Base-by-base conservation (phyloP, 1,140 invertebrate species). In the Octopus bimaculoides region DNA sequence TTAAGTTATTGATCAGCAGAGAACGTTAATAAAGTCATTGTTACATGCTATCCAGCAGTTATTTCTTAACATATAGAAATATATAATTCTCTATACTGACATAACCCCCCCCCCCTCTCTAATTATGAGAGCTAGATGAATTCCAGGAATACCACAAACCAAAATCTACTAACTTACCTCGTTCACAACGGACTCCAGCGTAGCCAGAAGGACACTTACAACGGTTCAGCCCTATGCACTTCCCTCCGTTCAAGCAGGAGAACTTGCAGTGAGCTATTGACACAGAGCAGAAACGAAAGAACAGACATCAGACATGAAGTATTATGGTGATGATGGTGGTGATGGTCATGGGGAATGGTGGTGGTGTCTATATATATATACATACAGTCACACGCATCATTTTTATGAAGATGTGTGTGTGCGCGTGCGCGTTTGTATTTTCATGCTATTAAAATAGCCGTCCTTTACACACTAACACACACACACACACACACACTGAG, bases 201-300 rank as follows among this genome's bases (percentile, higher is more conserved):
- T 82, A 90, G 17, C 90, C 90, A 52, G 85, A 79, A 26, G 84
- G 82, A 83, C 90, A 91, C 81, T 87, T 86, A 78, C 90, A 91
- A 55, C 85, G 80, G 83, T 89, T 89, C 9, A 87, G 83, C 8
- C 84, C 88, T n/a, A 89, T 82, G 82, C 90, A 90, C 7, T 80
- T 82, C 4, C 89, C 90, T 41, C 90, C 90, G 83, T 90, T 87
- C 56, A 87, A 77, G 82, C 90, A 90, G 56, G 85, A 84, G 14
- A 86, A 75, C 54, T 87, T 88, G 79, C 87, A 88, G 12, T 77
- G 80, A 54, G 80, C 84, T 84, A 79, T 41, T 41, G 26, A 41
- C 26, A 41, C 26, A 41, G 26, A 41, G 26, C 26, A 41, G 26
- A 41, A 41, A 20, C 81, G 77, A 61, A 54, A 52, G 66, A 41